Conservation (phyloP, 2,888 invertebrate species). For the Perdita meconis region DNA sequence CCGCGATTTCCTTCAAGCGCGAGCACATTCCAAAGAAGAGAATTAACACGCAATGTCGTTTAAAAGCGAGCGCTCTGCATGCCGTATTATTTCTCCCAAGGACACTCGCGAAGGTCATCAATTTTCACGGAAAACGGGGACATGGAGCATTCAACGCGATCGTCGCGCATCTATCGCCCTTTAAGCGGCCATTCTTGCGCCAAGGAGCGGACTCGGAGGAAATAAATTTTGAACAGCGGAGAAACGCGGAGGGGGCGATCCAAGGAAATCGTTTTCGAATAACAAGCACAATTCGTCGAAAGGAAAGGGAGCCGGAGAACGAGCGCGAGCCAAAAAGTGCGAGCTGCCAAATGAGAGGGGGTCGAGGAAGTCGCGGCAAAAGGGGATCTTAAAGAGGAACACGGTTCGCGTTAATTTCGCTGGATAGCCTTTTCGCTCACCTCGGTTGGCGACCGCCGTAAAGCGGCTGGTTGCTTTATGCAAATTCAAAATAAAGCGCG, state of each 20-base stretch:
- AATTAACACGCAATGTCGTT: conserved; percentile 14
- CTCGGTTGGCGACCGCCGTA: conserved; percentile 4
- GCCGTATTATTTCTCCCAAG: background rate
- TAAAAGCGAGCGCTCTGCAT: conserved; percentile 36
- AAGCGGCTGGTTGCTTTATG: conserved; percentile 53
- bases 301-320: background rate
- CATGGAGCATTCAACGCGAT: background rate
- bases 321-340: conserved; percentile 1
- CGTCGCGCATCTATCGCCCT: background rate
- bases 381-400: conserved; percentile 3
- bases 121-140: conserved; percentile 14
- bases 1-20: background rate
- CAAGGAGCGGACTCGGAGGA: background rate
- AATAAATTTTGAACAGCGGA: background rate
- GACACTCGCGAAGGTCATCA: background rate
- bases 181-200: background rate
- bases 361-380: background rate
- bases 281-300: background rate
- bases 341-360: background rate
- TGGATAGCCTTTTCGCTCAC: conserved; percentile 34
- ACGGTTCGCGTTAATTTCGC: conserved; percentile 51
- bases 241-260: background rate
- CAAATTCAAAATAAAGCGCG: conserved; percentile 66
- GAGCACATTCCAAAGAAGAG: conserved; percentile 7
- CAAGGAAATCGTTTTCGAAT: background rate